A percentile compares a stretch with the other conserved stretches of the same genome.
Evolutionary conservation across 2,888 invertebrate species (phyloP).

Genomic region (Microctonus brassicae): DNA sequence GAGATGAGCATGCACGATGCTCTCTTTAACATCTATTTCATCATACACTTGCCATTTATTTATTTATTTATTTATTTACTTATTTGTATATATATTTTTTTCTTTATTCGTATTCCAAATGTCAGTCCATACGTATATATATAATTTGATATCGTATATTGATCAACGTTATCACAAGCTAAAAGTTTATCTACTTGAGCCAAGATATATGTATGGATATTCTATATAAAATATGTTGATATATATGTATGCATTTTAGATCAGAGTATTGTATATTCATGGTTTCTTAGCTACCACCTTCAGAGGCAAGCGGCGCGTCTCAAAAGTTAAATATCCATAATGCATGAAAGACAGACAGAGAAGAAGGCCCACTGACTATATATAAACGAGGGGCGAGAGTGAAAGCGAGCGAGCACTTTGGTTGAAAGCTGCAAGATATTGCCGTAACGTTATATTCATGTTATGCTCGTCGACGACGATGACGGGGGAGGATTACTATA

Average conservation of each 20-base stretch:
- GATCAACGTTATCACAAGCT: conserved; percentile 28
- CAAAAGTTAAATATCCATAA: conserved; percentile 67
- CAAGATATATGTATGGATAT: conserved; percentile 39
- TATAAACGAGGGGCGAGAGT: conserved; percentile 22
- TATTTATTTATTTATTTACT: neutral
- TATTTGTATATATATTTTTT: neutral
- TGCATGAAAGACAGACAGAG: conserved; percentile 56
- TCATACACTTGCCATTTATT: neutral
- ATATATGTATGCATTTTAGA: conserved; percentile 40
- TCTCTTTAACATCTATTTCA: neutral
- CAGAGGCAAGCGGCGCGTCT: conserved; percentile 52
- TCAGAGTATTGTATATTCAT: conserved; percentile 68
- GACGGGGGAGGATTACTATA: neutral
- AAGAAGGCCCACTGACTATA: neutral
- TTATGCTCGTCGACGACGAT: conserved; percentile 62
- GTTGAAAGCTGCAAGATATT: conserved; percentile 64
- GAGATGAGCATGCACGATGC: neutral
- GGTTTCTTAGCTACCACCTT: conserved; percentile 65
- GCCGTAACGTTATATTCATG: conserved; percentile 68
- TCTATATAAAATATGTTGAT: no score
- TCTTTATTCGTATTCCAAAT: neutral
- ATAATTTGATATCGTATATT: neutral
- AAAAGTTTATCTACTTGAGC: conserved; percentile 65
- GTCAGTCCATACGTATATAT: neutral
- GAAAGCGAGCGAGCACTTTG: conserved; percentile 32